Conservation (phyloP, 2,113 vertebrate species). For the Ammodytes marinus region DNA sequence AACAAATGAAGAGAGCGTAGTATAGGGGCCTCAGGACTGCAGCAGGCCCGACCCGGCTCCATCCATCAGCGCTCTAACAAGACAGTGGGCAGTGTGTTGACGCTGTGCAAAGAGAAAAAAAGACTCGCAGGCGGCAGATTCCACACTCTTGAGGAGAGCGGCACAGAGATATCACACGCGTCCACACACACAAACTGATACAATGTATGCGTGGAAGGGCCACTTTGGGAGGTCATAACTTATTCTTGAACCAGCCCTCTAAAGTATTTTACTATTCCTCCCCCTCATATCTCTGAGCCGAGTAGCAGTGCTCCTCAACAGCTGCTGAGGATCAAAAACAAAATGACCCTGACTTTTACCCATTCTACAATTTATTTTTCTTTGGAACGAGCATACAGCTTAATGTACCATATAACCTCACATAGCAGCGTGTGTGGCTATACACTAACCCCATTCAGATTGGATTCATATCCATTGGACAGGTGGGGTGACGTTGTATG, state of each 20-base stretch:
- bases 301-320: neutral
- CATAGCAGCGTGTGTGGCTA: too few species aligned
- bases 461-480: too few species aligned
- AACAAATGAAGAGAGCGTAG: constrained; percentile 72
- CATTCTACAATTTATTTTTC: neutral
- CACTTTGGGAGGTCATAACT: constrained; percentile 11
- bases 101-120: constrained; percentile 25
- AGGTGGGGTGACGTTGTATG: neutral
- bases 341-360: neutral
- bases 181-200: neutral
- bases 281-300: neutral
- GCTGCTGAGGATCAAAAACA: neutral
- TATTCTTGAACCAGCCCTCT: constrained; percentile 2
- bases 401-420: too few species aligned
- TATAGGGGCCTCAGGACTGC: constrained; percentile 65
- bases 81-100: constrained; percentile 53
- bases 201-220: neutral
- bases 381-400: neutral
- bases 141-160: neutral
- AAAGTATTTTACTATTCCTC: neutral
- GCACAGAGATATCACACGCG: constrained; percentile 3
- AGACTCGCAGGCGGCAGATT: constrained; percentile 27
- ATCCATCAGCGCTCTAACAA: constrained; percentile 77
- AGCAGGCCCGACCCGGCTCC: constrained; percentile 47
- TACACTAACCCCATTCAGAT: too few species aligned